A percentile compares a stretch with the other conserved stretches of the same genome.
Evolutionary conservation across 30 jellyfish, hydroid and myxozoan genomes (phyloP).

Genomic region (Hydra vulgaris): DNA sequence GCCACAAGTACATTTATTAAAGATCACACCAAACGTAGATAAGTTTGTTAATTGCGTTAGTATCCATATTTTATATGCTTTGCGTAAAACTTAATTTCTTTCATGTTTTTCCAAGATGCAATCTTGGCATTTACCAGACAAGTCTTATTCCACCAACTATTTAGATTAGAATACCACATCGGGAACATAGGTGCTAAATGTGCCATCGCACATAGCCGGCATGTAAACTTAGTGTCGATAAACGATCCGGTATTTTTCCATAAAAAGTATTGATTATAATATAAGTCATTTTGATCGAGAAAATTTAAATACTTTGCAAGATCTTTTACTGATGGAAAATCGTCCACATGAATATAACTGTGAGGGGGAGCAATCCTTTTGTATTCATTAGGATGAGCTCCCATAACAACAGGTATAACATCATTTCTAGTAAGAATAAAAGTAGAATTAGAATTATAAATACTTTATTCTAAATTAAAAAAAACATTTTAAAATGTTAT

Average conservation of each 20-base stretch:
- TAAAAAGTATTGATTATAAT: conserved; percentile 17
- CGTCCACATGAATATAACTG: conserved; percentile 26
- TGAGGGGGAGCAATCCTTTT: conserved; percentile 14
- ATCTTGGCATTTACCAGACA: too few relatives aligned
- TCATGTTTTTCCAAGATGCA: conserved; percentile 9
- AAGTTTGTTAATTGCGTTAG: neutral
- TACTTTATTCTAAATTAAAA: too few relatives aligned
- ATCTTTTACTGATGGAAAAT: conserved; percentile 9
- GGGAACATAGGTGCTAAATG: conserved; percentile 33
- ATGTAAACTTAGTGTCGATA: conserved; percentile 24
- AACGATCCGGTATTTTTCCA: conserved; percentile 32
- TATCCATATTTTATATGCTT: conserved; percentile 2
- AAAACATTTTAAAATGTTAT: too few relatives aligned
- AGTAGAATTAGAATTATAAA: too few relatives aligned
- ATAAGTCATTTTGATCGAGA: conserved; percentile 19
- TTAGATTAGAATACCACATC: conserved; percentile 25
- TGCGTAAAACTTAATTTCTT: neutral
- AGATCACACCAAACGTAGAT: too few relatives aligned
- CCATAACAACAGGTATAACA: conserved; percentile 30
- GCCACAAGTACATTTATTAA: too few relatives aligned
- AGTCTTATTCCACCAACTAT: conserved; percentile 22
- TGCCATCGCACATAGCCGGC: conserved; percentile 41
- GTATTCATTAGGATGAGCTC: conserved; percentile 32
- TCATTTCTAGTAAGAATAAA: conserved; percentile 14
- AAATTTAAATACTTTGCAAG: conserved; percentile 18